Base-by-base conservation (phyloP, 2,888 invertebrate genomes). In the Drosophila affinis region DNA sequence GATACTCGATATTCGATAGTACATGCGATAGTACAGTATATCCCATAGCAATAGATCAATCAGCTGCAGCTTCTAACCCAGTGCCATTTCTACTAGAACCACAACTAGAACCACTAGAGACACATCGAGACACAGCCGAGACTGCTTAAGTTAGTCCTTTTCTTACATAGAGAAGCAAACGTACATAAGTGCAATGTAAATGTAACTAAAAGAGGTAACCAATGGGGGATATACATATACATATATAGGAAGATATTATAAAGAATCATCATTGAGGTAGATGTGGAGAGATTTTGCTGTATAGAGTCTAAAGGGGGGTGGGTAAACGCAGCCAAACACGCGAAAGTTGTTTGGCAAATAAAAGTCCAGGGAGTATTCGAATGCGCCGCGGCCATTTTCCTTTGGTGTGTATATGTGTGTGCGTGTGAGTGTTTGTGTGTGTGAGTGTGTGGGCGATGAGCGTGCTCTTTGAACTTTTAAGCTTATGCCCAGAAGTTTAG, bases 71-170 rank as follows among this genome's bases (percentile, higher is more conserved):
- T 61, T 68, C 68, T 54, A 72, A 70, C 55, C 72, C 72, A 72
- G 72, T 72, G 72, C 72, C 72, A 72, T 72, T 39, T 71, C 72
- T 63, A 56, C 29, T 29, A 29, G 29, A 29, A 29, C 54, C 57
- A 49, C 24, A 24, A 24, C 53, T 62, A 48, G 47, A 60, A 57
- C 44, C 57, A 68, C 59, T 54, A 63, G 71, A 73, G 63, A 75
- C 71, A 75, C 68, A 79, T 64, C 62, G 54, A 74, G 57, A 75
- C 69, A 75, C 72, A 87, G 81, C 76, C 87, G 81, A 84, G 87
- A 87, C 87, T 84, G 84, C 87, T 86, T 83, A 84, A 84, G 87
- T 81, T 84, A 87, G 84, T 84, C 78, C 77, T 77, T 82, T 69
- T 57, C 27, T 44, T 62, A 24, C 39, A n/a, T 44, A 34, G 24